Conservation (phyloP, 2,113 vertebrate genomes). For the Daboia siamensis region DNA sequence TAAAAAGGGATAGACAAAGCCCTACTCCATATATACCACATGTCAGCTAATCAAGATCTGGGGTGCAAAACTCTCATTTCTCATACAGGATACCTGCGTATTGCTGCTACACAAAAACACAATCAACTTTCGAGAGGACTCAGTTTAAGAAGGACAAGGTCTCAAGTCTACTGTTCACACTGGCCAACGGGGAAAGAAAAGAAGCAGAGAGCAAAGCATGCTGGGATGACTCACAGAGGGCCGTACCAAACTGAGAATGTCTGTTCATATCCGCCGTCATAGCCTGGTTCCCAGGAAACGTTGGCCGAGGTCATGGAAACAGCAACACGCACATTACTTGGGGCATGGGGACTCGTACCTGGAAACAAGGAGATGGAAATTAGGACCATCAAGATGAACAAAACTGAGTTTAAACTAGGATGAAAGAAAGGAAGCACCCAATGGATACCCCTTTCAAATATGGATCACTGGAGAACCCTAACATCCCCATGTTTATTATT, state of each 20-base stretch:
- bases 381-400: background rate
- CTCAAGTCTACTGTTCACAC: conserved; percentile 31
- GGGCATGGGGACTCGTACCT: conserved; percentile 98
- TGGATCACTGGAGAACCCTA: background rate
- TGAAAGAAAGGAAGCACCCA: background rate
- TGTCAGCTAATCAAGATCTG: background rate
- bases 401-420: background rate
- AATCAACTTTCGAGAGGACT: background rate
- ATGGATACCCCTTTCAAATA: background rate
- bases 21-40: background rate
- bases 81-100: background rate
- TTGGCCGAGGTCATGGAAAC: conserved; percentile 94
- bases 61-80: background rate
- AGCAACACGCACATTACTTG: conserved; percentile 85
- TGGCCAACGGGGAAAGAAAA: conserved; percentile 62
- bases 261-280: conserved; percentile 98
- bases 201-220: conserved; percentile 98
- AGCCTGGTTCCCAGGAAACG: conserved; percentile 96
- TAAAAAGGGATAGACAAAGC: background rate
- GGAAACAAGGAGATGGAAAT: conserved; percentile 13
- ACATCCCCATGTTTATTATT: background rate
- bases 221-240: conserved; percentile 98
- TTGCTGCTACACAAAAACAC: background rate
- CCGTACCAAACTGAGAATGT: conserved; percentile 99
- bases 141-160: background rate